Evolutionary conservation across 1,140 invertebrate species (phyloP).

Genomic region (Leptinotarsa texana): DNA sequence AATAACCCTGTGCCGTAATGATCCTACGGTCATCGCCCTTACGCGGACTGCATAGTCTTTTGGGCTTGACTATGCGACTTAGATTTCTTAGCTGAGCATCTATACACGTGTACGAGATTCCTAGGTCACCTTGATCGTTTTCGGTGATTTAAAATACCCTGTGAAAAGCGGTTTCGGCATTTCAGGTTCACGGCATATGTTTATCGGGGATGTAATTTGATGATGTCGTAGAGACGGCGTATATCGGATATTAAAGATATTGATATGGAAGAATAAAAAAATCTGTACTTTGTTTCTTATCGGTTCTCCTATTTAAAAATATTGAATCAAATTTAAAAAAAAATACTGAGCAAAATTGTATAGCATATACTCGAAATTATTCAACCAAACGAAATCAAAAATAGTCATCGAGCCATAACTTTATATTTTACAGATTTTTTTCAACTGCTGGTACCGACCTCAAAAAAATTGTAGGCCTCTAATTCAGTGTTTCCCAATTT

Average conservation of each 20-base stretch:
- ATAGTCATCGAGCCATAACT: too few species aligned
- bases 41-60: conserved; percentile 44
- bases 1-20: conserved; percentile 53
- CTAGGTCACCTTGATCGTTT: conserved; percentile 1
- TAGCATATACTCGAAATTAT: too few species aligned
- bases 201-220: neutral
- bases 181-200: neutral
- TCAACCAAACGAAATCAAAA: too few species aligned
- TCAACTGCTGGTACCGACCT: too few species aligned
- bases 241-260: neutral
- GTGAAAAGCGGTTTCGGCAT: neutral
- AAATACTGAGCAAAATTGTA: too few species aligned
- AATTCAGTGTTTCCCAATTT: too few species aligned
- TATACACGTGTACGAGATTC: conserved; percentile 23
- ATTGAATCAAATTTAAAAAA: too few species aligned
- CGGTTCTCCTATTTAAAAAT: too few species aligned
- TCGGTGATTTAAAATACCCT: conserved; percentile 5
- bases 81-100: conserved; percentile 25
- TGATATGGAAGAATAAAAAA: neutral
- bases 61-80: conserved; percentile 28
- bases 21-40: conserved; percentile 49
- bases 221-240: neutral
- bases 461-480: too few species aligned
- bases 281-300: too few species aligned
- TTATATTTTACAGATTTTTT: too few species aligned